Evolutionary conservation across 2,113 vertebrate species (phyloP), one percentile per base, ranked within the genome.

Genomic region (Atlantisia rogersi): DNA sequence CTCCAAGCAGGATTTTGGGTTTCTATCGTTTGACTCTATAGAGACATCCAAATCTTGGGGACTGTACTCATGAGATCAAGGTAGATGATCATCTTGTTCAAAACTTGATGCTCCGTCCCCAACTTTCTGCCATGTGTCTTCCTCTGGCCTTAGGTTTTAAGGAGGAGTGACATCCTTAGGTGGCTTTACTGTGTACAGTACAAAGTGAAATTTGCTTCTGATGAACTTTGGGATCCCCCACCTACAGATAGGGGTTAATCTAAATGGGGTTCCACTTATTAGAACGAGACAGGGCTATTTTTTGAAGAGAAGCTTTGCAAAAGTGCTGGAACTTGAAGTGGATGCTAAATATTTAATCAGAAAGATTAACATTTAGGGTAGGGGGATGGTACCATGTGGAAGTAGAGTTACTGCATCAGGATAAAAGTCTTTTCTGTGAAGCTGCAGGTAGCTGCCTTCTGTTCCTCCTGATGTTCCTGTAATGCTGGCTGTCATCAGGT

Each of bases 201-300:
- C 46, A 44, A 69, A 74, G 46, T 22, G 11, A 39, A 79, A 25
- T 76, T 79, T 2, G 13, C 15, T 88, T 86, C 12, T 35, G 71
- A 6, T 3, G 5, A n/a, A 52, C 10, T 42, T 63, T 6, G 12
- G 21, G 31, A 40, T 83, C 2, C 2, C 18, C 6, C 1, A 26
- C 37, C 81, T 84, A 28, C 2, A 53, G 75, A 44, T 10, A 6
- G 31, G 6, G 16, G 10, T 74, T 56, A 80, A 25, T 44, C 78
- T 24, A 15, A 39, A 40, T 21, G 55, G 5, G 19, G 10, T 32
- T 75, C 14, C 12, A 20, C 46, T 74, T 44, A 37, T 78, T 46
- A 8, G 16, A 31, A n/a, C 37, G 16, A 68, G 13, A 35, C 6
- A 29, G 20, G 11, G 29, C 46, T 44, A 12, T 46, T 44, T 52